Evolutionary conservation across 2,113 vertebrate species (phyloP), one percentile per base, ranked within the genome.

Genomic region (Podocnemis expansa): DNA sequence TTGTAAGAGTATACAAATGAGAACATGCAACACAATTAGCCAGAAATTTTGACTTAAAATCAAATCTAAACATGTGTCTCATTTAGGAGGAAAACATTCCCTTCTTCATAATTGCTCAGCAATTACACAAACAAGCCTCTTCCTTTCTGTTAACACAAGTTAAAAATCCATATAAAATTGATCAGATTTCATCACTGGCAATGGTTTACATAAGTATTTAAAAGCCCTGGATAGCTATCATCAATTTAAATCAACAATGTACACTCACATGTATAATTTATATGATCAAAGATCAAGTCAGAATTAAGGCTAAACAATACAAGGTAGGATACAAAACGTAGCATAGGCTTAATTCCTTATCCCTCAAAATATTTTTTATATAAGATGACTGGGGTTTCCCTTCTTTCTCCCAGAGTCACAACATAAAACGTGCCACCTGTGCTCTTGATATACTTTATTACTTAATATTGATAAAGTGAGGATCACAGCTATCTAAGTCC

Each of bases 201-300:
- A 34, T 58, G 16, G 6, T 86, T 94, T 82, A 94, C 38, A 87
- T 83, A 85, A 79, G 82, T 84, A 84, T 78, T 79, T 67, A 91
- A 41, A 73, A 25, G 41, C 11, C 13, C 49, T 60, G 55, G n/a
- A 87, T 31, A 54, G 7, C 38, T 76, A 78, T 14, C 24, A 76
- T 79, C 70, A 60, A 43, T 85, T 85, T 8, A 25, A 67, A 84
- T 11, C 24, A 38, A 58, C 47, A 82, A 73, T 27, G 58, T n/a
- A 60, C 22, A 93, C 60, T 76, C 43, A 91, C 91, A 55, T 55
- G 58, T 51, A 29, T 51, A 55, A 51, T 41, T 89, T 43, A 43
- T 75, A 45, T 91, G 49, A 89, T 49, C 34, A 89, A 78, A 91
- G 73, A 84, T 60, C 29, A 56, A 76, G 45, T 91, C 67, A 92